Evolutionary conservation across 2,888 invertebrate species (phyloP), one percentile per base, ranked within the genome.

Genomic region (Bellardia bayeri): DNA sequence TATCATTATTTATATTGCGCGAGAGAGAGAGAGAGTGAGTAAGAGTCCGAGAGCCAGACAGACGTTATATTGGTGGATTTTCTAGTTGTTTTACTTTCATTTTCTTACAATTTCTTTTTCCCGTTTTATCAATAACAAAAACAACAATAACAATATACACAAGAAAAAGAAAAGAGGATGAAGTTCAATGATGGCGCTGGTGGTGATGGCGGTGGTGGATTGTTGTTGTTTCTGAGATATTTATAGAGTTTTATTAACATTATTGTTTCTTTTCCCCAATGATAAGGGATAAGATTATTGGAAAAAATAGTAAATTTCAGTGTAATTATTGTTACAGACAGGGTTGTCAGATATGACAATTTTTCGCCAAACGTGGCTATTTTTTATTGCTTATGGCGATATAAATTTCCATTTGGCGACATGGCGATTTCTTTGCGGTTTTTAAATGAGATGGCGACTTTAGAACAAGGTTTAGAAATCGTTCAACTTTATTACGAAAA

Each of bases 81-180:
- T 85, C 87, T 82, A 85, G 89, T 89, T 84, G 72, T 87, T 88
- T 88, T 82, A 89, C 89, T 89, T 89, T 89, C 89, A 84, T 88
- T 88, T 89, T 89, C 89, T 83, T 86, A 61, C 49, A 64, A 81
- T 79, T 78, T 84, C 74, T 79, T 79, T 74, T 74, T 79, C 16
- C 69, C 74, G 58, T 82, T 75, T 75, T 61, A 71, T 68, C 56
- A 37, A 56, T 45, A 83, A 37, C 30, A 23, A 51, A 54, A 71
- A 74, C 33, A 66, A 68, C 16, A 63, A n/a, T n/a, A 63, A 13
- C 11, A 56, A 61, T 30, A 40, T 23, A 23, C 23, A 68, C 23
- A 45, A 64, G 33, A 16, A 16, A 49, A 45, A 66, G 45, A 37
- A 76, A 75, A 66, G 58, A 66, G 54, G 14, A 58, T 54, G 5